These are phyloP conservation scores for Apodemia zela DNA, from an alignment of 2,888 invertebrate genomes.

Conservation along the genomic window DNA sequence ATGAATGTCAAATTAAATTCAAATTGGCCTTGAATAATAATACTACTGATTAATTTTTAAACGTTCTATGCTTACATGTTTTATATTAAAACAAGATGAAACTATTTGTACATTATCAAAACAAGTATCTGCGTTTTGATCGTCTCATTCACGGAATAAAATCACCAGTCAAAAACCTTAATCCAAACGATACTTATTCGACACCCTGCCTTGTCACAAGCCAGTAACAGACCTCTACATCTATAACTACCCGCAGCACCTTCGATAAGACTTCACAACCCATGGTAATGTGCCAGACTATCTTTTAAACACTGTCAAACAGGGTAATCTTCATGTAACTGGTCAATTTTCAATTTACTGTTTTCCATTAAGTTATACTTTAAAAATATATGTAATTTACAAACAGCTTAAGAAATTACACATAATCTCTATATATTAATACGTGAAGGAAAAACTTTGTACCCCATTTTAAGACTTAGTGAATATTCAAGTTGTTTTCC, in stretches of 20 bases:
- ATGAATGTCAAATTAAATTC: slow-evolving; percentile 47
- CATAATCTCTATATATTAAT: too few relatives aligned
- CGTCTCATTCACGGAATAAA: slow-evolving; percentile 30
- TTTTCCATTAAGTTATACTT: not conserved
- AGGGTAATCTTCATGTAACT: slow-evolving; percentile 18
- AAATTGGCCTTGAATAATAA: slow-evolving; percentile 39
- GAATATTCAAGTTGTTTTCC: too few relatives aligned
- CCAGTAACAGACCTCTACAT: slow-evolving; percentile 42
- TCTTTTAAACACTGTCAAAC: slow-evolving; percentile 27
- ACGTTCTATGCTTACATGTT: slow-evolving; percentile 31
- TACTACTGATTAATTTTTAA: slow-evolving; percentile 32
- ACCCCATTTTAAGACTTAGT: too few relatives aligned
- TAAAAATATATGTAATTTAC: not conserved
- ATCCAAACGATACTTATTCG: slow-evolving; percentile 37
- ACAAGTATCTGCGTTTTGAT: slow-evolving; percentile 30
- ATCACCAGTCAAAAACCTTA: slow-evolving; percentile 30
- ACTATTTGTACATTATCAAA: slow-evolving; percentile 39
- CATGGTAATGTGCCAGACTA: slow-evolving; percentile 38
- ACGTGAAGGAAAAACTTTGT: too few relatives aligned
- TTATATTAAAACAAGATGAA: slow-evolving; percentile 31
- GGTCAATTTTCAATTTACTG: slow-evolving; percentile 10
- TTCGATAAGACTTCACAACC: slow-evolving; percentile 59
- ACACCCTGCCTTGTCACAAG: slow-evolving; percentile 55
- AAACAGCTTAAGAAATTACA: too few relatives aligned
- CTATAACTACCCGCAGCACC: slow-evolving; percentile 64